Evolutionary conservation across 1,140 invertebrate genomes (phyloP).

Genomic region (Sycobia sp.): DNA sequence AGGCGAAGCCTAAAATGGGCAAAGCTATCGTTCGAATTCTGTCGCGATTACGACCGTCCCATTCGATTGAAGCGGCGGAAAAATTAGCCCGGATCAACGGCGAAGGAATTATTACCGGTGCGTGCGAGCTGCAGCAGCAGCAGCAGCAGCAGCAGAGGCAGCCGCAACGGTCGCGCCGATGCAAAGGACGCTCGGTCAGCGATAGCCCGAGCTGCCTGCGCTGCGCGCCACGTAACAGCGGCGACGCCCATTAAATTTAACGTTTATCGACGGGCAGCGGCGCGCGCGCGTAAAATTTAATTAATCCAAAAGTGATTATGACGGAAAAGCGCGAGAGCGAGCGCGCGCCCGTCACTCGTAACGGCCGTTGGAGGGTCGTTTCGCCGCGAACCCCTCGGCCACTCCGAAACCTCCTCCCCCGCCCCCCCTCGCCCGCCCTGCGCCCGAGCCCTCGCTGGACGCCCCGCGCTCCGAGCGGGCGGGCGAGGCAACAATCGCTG

Average conservation of each 20-base stretch:
- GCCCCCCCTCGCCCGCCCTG: background rate
- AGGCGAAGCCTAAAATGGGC: too few relatives aligned
- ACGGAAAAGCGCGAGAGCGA: constrained; percentile 46
- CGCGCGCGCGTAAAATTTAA: constrained; percentile 58
- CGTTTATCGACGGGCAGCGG: constrained; percentile 53
- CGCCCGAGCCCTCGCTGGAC: background rate
- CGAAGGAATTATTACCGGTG: too few relatives aligned
- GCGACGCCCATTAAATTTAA: constrained; percentile 58
- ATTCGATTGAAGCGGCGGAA: too few relatives aligned
- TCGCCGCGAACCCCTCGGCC: background rate
- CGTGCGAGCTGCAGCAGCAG: too few relatives aligned
- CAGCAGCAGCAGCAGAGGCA: too few relatives aligned
- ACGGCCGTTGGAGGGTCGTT: background rate
- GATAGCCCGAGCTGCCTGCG: too few relatives aligned
- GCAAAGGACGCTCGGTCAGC: too few relatives aligned
- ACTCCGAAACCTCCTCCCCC: background rate
- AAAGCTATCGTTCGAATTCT: too few relatives aligned
- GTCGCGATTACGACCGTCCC: too few relatives aligned
- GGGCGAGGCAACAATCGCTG: too few relatives aligned
- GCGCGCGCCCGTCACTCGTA: background rate
- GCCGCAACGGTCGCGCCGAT: too few relatives aligned
- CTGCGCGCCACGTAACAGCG: constrained; percentile 34
- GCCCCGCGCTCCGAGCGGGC: background rate
- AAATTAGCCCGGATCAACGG: too few relatives aligned
- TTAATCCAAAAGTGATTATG: constrained; percentile 64